These are phyloP conservation scores for Euzophera pinguis DNA, from an alignment of 2,888 invertebrate genomes.

Conservation along the genomic window DNA sequence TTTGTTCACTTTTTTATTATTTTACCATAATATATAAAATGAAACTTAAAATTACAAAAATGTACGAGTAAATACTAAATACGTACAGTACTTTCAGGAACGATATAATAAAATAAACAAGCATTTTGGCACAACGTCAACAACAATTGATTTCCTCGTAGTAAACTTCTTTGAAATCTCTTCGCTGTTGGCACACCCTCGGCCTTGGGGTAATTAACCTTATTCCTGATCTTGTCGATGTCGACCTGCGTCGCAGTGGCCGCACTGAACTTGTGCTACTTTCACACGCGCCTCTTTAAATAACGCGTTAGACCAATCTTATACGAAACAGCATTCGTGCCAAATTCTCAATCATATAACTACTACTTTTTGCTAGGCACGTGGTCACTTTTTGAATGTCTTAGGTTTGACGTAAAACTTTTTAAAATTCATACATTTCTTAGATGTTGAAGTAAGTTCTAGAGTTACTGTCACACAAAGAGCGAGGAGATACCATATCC, in stretches of 20 bases:
- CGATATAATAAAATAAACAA: conserved; percentile 15
- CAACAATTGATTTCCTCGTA: conserved; percentile 36
- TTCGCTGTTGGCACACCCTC: conserved; percentile 43
- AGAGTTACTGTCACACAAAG: conserved; percentile 2
- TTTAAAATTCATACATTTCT: neutral
- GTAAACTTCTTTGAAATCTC: conserved; percentile 28
- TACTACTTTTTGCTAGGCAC: conserved; percentile 48
- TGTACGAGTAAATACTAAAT: neutral
- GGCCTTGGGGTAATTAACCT: conserved; percentile 74
- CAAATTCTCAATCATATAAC: conserved; percentile 54
- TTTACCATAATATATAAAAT: too few species aligned
- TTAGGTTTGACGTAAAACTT: neutral
- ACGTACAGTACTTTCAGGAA: neutral
- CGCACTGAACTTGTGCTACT: conserved; percentile 73
- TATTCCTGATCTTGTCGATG: conserved; percentile 47
- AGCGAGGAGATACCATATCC: neutral
- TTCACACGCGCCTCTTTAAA: conserved; percentile 62
- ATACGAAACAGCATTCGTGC: conserved; percentile 42
- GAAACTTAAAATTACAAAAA: too few species aligned
- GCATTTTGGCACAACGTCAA: conserved; percentile 32
- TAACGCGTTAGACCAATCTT: conserved; percentile 52
- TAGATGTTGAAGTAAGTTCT: conserved; percentile 15
- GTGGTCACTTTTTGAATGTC: conserved; percentile 40
- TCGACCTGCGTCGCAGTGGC: conserved; percentile 48
- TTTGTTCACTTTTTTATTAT: too few species aligned